Base-by-base conservation (phyloP, 2,888 invertebrate species). In the Sericinus montela region DNA sequence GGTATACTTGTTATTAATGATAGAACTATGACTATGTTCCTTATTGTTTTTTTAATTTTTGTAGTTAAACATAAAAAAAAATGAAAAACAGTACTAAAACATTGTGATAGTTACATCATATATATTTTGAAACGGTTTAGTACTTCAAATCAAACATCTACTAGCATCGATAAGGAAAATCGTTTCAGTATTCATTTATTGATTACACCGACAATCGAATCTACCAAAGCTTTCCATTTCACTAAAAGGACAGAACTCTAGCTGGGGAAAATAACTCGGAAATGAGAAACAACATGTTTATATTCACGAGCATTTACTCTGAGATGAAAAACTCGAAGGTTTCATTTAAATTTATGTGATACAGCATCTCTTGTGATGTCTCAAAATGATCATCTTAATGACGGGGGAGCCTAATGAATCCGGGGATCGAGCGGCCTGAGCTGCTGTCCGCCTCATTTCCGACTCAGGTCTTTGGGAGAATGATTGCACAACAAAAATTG, bases 311-410 rank as follows among this genome's bases (percentile, higher is more conserved):
- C 65, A 63, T 74, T 67, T 58, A 59, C 66, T 61, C 55, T 53
- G 62, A 75, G 75, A 80, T 75, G 77, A 79, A 80, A 80, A 76
- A 72, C 62, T 66, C 48, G 55, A 59, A 58, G 65, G 60, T 62
- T 63, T 68, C 71, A 74, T 76, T 72, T 67, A 72, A 73, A 79
- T 74, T 71, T 68, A 57, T 54, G 56, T 37, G 42, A 48, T 37
- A 32, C 23, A 25, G 30, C 55, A 58, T 54, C 51, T 48, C 48
- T 42, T 57, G 60, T 60, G 64, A 63, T 57, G 60, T 55, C 57
- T 54, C 48, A 39, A 30, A 43, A 43, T 38, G 40, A 49, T 49
- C 56, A 51, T 55, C 51, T 59, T 63, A 65, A 68, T 62, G 64
- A 63, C 56, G 54, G 54, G 52, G 45, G 45, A 10, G 28, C 39